phyloP scores from a whole-genome alignment of 2,797 vertebrate species.

The Sebastiscus tertius region DNA sequence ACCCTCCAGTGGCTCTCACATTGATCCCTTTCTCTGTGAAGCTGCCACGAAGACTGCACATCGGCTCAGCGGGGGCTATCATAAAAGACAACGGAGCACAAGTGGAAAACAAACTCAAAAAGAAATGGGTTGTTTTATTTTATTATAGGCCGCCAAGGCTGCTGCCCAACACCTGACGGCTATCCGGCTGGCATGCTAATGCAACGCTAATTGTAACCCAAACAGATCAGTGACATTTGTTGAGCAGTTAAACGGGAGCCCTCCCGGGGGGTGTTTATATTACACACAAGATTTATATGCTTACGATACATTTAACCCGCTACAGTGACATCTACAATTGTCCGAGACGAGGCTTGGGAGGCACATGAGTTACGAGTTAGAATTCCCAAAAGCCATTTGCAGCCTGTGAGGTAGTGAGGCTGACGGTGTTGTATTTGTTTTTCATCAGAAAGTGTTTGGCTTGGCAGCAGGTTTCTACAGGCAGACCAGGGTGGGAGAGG shows the following conservation, averaged over 20 bases:
- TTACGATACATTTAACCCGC: conserved; percentile 28
- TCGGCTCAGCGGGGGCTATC: conserved; percentile 36
- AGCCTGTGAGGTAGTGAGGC: conserved; percentile 38
- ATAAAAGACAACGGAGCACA: conserved; percentile 49
- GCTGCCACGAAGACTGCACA: conserved; percentile 21
- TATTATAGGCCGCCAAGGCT: not conserved
- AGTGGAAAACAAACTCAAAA: conserved; percentile 45
- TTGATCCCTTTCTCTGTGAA: conserved; percentile 66
- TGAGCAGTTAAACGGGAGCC: conserved; percentile 49
- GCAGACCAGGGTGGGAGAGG: conserved; percentile 22
- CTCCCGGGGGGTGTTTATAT: conserved; percentile 28
- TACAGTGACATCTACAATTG: conserved; percentile 36
- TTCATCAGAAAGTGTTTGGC: conserved; percentile 67
- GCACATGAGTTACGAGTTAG: conserved; percentile 41
- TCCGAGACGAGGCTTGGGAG: conserved; percentile 22
- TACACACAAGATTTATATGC: conserved; percentile 17
- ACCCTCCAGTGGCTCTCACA: conserved; percentile 70
- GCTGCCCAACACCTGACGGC: conserved; percentile 37
- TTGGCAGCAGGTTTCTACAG: conserved; percentile 53
- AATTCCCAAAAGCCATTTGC: conserved; percentile 44
- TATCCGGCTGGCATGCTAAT: conserved; percentile 30
- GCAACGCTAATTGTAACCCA: conserved; percentile 55
- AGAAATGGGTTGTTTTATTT: conserved; percentile 35
- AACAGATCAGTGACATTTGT: conserved; percentile 63
- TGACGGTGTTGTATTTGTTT: conserved; percentile 64